Evolutionary conservation across 2,888 invertebrate species (phyloP), one percentile per base, ranked within the genome.

Genomic region (Napeogenes sylphis): DNA sequence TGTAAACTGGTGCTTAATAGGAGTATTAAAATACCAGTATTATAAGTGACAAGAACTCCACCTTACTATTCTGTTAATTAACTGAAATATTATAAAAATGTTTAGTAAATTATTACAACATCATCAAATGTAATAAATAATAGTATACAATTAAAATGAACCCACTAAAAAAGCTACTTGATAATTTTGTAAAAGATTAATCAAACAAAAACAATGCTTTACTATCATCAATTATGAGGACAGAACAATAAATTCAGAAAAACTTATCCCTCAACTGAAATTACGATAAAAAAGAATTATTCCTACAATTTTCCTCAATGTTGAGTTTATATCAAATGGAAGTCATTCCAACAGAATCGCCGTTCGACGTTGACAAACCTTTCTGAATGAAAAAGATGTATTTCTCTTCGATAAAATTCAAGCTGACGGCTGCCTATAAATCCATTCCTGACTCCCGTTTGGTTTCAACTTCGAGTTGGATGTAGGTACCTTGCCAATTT

Each of bases 361-460:
- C 77, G 68, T 59, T 60, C 72, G 88, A 88, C 88, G 75, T 87
- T 88, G 88, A 88, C 86, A 87, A 87, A 88, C 80, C 79, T 81
- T 73, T 76, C 65, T 70, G 80, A 78, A 82, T 81, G 84, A 84
- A 83, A 86, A 85, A 87, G 84, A 86, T 85, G 84, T 86, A 87
- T 87, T 85, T 85, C 79, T 78, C 80, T 74, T 74, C 84, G 86
- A 85, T 86, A 84, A 87, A 85, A 87, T 86, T 85, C 78, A 81
- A 76, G 73, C 73, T 76, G 78, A 76, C 75, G 72, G 72, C 68
- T 54, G 69, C 71, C 77, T 72, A 78, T 79, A 79, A 80, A 79
- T 80, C 73, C 67, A 60, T 65, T 63, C 68, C 71, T 65, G 71
- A 75, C 70, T 72, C 71, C 68, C 68, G 67, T 65, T 72, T 64